Base-by-base conservation (phyloP, 2,113 vertebrate species). In the Cnemophilus loriae region DNA sequence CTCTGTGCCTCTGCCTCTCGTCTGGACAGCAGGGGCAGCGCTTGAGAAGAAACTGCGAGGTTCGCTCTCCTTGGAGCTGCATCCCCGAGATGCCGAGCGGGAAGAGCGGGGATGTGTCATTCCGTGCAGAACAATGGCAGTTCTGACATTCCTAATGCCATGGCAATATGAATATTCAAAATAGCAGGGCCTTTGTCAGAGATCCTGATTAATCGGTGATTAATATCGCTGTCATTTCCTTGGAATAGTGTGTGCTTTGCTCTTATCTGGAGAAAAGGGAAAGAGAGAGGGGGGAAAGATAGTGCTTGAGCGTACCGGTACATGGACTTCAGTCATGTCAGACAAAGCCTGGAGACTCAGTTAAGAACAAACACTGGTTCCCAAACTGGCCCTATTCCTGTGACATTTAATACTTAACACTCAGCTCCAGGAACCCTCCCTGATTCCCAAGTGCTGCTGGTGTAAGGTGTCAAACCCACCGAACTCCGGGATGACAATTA, bases 151-250 rank as follows among this genome's bases (percentile, higher is more conserved):
- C 63, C 27, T 65, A 93, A 95, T 67, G 37, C 56, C 85, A 88
- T 77, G 79, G 92, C 50, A 94, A 94, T 93, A 77, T 80, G 87
- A 93, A 91, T 95, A 91, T 90, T 93, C 82, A 52, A 82, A 92
- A 56, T 9, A 96, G 32, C 56, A 78, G 64, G 16, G 86, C 69
- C 68, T 95, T 90, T 95, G 94, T 92, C 86, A 92, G 80, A 81
- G 35, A 56, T 28, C 56, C 76, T 87, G 80, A 84, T 96, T 93
- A 95, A 94, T 70, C 21, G 3, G 82, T 93, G 93, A 97, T 95
- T 93, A 95, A 94, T 80, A 94, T 92, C 4, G 0, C 52, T 88
- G 85, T 75, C 63, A 70, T 95, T 96, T 97, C 93, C 92, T 94
- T 67, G 88, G 85, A 95, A 80, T 83, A 94, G 86, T 22, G 13